These are phyloP conservation scores for Boloria euphrosyne DNA, from an alignment of 2,888 invertebrate genomes.

Conservation along the genomic window DNA sequence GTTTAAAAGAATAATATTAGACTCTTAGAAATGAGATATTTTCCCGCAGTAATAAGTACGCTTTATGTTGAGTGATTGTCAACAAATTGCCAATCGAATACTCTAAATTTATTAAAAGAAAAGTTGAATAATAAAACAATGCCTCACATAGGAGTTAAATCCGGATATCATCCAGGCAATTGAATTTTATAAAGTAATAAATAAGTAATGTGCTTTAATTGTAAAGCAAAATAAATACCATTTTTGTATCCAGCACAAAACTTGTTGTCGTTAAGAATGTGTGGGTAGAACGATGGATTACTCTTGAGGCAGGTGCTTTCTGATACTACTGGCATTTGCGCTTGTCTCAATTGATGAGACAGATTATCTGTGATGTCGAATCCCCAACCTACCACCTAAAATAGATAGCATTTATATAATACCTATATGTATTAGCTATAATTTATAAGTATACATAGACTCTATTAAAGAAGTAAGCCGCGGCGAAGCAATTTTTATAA, in stretches of 20 bases:
- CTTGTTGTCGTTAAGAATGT: slow-evolving; percentile 39
- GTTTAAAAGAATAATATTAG: too few species aligned
- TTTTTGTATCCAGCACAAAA: slow-evolving; percentile 45
- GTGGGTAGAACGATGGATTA: slow-evolving; percentile 40
- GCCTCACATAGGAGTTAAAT: too few species aligned
- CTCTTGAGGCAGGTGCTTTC: slow-evolving; percentile 42
- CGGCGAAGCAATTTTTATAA: too few species aligned
- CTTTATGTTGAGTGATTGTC: too few species aligned
- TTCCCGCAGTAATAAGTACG: too few species aligned
- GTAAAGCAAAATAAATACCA: slow-evolving; percentile 27
- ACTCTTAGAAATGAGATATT: too few species aligned
- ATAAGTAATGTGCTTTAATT: background rate
- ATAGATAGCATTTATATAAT: slow-evolving; percentile 22
- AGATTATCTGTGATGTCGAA: slow-evolving; percentile 45
- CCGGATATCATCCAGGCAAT: background rate
- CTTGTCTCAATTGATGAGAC: slow-evolving; percentile 44
- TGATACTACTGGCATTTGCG: slow-evolving; percentile 45
- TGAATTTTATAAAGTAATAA: background rate
- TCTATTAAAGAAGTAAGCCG: too few species aligned
- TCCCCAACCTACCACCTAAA: slow-evolving; percentile 49
- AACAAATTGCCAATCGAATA: too few species aligned
- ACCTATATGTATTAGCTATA: too few species aligned
- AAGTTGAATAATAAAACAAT: background rate
- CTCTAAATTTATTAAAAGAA: too few species aligned
- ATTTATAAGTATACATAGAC: too few species aligned